These are phyloP conservation scores for human (Homo sapiens) DNA, from an alignment of 2,113 vertebrate species.

Conservation along the genomic window DNA sequence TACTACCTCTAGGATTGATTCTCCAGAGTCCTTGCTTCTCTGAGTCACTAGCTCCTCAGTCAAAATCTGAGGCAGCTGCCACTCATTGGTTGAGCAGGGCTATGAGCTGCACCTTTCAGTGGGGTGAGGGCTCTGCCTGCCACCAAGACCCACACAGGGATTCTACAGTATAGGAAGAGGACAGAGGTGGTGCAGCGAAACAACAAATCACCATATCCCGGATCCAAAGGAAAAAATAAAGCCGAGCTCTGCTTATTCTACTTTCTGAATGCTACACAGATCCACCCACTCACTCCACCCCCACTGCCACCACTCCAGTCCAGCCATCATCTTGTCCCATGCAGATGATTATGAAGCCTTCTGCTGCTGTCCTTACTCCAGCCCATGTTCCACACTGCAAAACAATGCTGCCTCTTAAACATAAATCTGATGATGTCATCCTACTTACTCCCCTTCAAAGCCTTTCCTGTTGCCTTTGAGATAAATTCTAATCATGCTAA, in stretches of 20 bases:
- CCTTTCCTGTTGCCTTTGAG: slow-evolving; percentile 30
- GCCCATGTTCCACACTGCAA: neutral
- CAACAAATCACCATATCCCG: no score
- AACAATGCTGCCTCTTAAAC: neutral
- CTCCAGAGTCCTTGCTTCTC: neutral
- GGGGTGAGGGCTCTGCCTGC: neutral
- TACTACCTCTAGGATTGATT: neutral
- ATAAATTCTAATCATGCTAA: slow-evolving; percentile 50
- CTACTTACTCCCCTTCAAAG: slow-evolving; percentile 7
- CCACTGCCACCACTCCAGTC: neutral
- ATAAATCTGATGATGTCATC: neutral
- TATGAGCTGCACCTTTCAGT: neutral
- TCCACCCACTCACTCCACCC: neutral
- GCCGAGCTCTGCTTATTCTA: neutral
- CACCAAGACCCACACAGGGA: neutral
- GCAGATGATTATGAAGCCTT: neutral
- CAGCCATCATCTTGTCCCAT: neutral
- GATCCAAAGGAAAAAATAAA: neutral
- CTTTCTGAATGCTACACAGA: neutral
- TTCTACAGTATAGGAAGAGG: neutral
- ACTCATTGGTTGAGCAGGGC: neutral
- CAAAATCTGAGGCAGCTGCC: neutral
- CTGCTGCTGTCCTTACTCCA: neutral
- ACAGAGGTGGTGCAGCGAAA: neutral
- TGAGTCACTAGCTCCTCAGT: neutral